Base-by-base conservation (phyloP, 2,797 vertebrate species). In the Champsocephalus gunnari region DNA sequence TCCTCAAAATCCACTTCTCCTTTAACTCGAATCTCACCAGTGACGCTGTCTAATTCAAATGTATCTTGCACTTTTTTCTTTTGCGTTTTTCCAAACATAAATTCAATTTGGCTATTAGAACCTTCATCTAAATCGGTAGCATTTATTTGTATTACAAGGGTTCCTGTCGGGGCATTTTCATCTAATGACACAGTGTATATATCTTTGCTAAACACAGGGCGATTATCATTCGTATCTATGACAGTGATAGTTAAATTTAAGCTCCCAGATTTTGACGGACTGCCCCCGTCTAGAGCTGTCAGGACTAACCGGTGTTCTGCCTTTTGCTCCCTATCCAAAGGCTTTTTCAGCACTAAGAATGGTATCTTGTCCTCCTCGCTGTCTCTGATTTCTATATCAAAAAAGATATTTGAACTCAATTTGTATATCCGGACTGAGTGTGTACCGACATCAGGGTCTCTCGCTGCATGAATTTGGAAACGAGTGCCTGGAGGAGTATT, bases 391-490 rank as follows among this genome's bases (percentile, higher is more conserved):
- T 94, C 83, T 10, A 95, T 14, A 7, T 89, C 84, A 51, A 95
- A 95, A 47, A 94, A 32, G 0, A 88, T 87, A 2, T 89, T 94
- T 9, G 79, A 5, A 0, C 83, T 90, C 6, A 95, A 65, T 1
- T 75, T 90, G 50, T 94, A 95, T 0, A 69, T 73, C 1, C 87
- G 92, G 34, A 95, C 73, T 0, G 91, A 86, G 38, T 97, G 96
- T 3, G 86, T 81, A 16, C 94, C 95, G 3, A 89, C 86, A 65
- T 97, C 96, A 0, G 92, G 87, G 60, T 97, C 96, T 2, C 87
- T 90, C 0, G 96, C 96, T 2, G 91, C 75, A 17, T 94, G 94
- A 38, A 97, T 77, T 17, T 95, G 94, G 43, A 96, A 96, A 0
- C 92, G 80, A 4, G 38, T 81, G 0, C 94, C 93, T 0, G 83